Conservation (phyloP, 2,797 vertebrate genomes). For the Fringilla coelebs region DNA sequence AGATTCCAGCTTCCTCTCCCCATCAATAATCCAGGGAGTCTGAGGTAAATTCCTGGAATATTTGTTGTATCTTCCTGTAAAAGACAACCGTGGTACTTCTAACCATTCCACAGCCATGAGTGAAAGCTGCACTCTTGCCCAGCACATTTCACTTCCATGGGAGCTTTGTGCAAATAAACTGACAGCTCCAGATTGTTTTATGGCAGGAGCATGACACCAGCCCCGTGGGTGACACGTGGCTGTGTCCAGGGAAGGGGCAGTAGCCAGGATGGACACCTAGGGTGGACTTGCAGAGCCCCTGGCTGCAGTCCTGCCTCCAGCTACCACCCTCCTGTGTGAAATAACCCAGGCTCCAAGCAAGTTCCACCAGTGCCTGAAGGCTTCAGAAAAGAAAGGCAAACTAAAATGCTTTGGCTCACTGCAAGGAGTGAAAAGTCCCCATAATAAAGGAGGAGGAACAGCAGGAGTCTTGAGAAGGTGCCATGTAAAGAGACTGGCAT, state of each 20-base stretch:
- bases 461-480: not conserved
- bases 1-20: conserved; percentile 94
- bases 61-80: conserved; percentile 94
- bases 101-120: not conserved
- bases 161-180: not conserved
- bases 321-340: not conserved
- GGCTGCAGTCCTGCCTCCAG: not conserved
- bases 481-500: not conserved
- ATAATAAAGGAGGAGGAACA: not conserved
- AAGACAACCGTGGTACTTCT: not conserved
- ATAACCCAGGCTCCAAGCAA: not conserved
- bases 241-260: not conserved
- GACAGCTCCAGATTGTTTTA: not conserved
- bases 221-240: rapidly evolving
- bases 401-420: not conserved
- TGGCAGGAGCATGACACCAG: not conserved
- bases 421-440: not conserved
- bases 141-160: not conserved
- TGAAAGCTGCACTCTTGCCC: not conserved
- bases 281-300: not conserved
- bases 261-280: not conserved
- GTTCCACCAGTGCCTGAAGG: not conserved
- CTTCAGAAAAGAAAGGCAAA: not conserved
- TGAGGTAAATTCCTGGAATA: conserved; percentile 93
- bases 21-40: conserved; percentile 99